phyloP scores from a whole-genome alignment of 92 coral and sea anemone species.

The Metridium senile region DNA sequence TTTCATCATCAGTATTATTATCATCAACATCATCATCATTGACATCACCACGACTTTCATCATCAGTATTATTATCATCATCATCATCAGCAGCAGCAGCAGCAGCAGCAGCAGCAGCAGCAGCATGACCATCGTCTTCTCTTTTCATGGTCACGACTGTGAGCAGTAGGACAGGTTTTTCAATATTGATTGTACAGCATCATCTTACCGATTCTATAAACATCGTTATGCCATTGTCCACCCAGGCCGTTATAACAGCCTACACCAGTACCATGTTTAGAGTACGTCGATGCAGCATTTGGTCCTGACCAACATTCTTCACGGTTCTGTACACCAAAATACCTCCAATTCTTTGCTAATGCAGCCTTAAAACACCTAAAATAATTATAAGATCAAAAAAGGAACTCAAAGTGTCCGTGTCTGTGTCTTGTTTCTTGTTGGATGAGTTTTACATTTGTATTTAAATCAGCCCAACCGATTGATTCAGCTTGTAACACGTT shows the following conservation, averaged over 20 bases:
- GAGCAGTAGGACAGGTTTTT: too few relatives aligned
- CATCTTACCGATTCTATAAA: conserved; percentile 19
- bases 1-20: too few relatives aligned
- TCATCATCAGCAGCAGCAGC: too few relatives aligned
- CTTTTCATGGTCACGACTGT: too few relatives aligned
- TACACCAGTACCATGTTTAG: conserved; percentile 19
- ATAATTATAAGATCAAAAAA: not conserved
- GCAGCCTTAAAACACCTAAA: conserved; percentile 7
- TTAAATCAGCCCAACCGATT: too few relatives aligned
- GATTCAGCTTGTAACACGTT: too few relatives aligned
- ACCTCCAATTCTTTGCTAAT: conserved; percentile 19
- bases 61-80: too few relatives aligned
- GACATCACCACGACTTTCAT: too few relatives aligned
- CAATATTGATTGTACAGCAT: not conserved
- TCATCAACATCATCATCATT: too few relatives aligned
- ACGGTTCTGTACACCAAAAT: conserved; percentile 26
- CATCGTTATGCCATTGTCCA: conserved; percentile 25
- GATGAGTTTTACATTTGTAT: too few relatives aligned
- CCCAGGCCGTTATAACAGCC: conserved; percentile 24
- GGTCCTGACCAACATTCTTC: conserved; percentile 37
- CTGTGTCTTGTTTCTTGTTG: not conserved
- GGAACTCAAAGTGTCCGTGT: not conserved
- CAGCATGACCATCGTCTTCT: too few relatives aligned
- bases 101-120: too few relatives aligned
- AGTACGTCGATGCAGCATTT: conserved; percentile 10